Conservation (phyloP, 2,888 invertebrate genomes). For the Ochropleura plecta region DNA sequence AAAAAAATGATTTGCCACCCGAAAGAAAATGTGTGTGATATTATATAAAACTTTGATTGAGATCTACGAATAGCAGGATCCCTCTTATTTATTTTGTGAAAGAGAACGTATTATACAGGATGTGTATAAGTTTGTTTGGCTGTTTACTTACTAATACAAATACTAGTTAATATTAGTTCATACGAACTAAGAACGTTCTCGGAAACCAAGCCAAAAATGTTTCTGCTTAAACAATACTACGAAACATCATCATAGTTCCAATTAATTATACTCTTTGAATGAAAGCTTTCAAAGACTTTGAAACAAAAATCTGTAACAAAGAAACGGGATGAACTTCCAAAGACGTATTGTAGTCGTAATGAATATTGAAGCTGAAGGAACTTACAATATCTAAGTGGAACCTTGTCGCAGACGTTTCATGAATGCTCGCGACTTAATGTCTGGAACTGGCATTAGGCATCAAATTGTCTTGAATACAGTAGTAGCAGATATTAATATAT, state of each 20-base stretch:
- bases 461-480: conserved; percentile 19
- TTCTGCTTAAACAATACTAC: conserved; percentile 5
- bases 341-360: conserved; percentile 36
- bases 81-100: background rate
- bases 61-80: background rate
- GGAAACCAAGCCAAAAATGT: background rate
- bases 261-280: conserved; percentile 34
- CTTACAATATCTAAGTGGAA: conserved; percentile 45
- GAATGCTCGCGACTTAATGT: conserved; percentile 33
- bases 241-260: background rate
- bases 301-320: conserved; percentile 42
- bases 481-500: background rate
- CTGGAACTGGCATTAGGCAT: conserved; percentile 16
- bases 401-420: conserved; percentile 16
- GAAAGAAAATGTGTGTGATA: background rate
- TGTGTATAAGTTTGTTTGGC: background rate
- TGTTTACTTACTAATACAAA: background rate
- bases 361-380: conserved; percentile 48
- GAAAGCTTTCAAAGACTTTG: conserved; percentile 26
- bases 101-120: background rate
- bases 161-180: background rate
- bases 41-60: background rate
- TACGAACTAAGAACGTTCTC: background rate
- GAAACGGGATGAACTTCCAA: conserved; percentile 40
- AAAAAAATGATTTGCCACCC: too few species aligned